Evolutionary conservation across 2,113 vertebrate species (phyloP), one percentile per base, ranked within the genome.

Genomic region (Oncorhynchus kisutch): DNA sequence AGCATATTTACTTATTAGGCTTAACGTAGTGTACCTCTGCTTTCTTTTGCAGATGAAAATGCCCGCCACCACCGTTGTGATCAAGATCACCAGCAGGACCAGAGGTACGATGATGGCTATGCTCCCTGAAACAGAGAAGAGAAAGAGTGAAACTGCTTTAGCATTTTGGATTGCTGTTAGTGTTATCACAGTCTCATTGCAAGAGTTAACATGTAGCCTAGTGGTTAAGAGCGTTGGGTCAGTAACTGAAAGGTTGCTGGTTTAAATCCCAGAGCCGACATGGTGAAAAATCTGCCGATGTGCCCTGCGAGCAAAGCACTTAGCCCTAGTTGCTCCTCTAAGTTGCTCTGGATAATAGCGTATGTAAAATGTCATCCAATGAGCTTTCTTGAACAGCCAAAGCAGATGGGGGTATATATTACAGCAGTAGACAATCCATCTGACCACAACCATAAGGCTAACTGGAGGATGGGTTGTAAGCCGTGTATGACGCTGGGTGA

Each of bases 21-120:
- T 8, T 49, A 34, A 20, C 4, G 1, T 24, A 12, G 70, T 90
- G 83, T 93, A 98, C 98, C 96, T 95, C 92, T 97, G 92, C 86
- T 94, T 96, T 79, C 96, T 95, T 94, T 95, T 97, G 92, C 96
- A 99, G 88, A 99, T 94, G 76, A 97, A 94, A 82, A 99, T 92
- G 48, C 97, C 96, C 77, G 95, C 95, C 68, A 98, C 96, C 85
- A 99, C 94, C 70, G 95, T 96, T 73, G 96, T 96, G 78, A 98
- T 95, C 88, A 99, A 88, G 86, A 97, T 94, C 82, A 98, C 95
- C 92, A 99, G 87, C 75, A 99, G 92, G 75, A 99, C 95, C 45
- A 99, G 94, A 70, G 98, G 98, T 77, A 99, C 97, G 67, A 99
- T 98, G 89, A 99, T 98, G 67, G 98, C 97, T 73, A 99, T 96